Conservation (phyloP, 2,888 invertebrate species). For the Norana najaformis region DNA sequence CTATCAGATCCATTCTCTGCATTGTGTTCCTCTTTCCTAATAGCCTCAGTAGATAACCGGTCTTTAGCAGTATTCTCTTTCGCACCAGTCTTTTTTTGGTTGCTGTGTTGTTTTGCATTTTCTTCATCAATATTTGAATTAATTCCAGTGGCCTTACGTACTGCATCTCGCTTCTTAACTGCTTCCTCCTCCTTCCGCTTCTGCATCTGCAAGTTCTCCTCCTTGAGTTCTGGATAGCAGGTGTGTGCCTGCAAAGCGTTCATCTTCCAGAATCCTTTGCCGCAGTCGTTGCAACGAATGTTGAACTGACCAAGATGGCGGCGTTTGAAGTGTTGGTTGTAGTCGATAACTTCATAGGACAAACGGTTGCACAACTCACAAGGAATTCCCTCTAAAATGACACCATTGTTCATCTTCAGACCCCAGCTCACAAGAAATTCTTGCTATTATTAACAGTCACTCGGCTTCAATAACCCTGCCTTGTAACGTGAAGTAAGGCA, state of each 20-base stretch:
- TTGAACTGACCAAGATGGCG: conserved; percentile 24
- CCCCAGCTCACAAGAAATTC: neutral
- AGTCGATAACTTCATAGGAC: conserved; percentile 27
- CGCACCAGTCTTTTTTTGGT: neutral
- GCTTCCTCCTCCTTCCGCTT: neutral
- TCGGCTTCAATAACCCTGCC: neutral
- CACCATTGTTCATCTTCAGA: neutral
- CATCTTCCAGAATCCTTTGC: conserved; percentile 28
- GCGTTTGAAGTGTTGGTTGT: conserved; percentile 24
- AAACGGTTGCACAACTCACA: conserved; percentile 26
- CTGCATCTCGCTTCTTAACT: neutral
- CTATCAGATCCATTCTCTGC: neutral
- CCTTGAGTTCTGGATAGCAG: conserved; percentile 29
- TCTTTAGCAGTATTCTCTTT: neutral
- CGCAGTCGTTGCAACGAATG: conserved; percentile 24
- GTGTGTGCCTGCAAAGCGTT: conserved; percentile 21
- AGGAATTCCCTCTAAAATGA: conserved; percentile 8
- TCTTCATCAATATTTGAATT: neutral
- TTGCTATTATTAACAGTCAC: neutral
- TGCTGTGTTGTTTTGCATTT: neutral
- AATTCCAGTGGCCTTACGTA: conserved; percentile 17
- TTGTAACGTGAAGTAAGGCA: neutral
- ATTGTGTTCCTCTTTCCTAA: neutral
- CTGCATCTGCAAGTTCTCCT: conserved; percentile 25
- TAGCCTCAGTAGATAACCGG: neutral